Evolutionary conservation across 2,113 vertebrate species (phyloP).

Genomic region (Eulemur rufifrons): DNA sequence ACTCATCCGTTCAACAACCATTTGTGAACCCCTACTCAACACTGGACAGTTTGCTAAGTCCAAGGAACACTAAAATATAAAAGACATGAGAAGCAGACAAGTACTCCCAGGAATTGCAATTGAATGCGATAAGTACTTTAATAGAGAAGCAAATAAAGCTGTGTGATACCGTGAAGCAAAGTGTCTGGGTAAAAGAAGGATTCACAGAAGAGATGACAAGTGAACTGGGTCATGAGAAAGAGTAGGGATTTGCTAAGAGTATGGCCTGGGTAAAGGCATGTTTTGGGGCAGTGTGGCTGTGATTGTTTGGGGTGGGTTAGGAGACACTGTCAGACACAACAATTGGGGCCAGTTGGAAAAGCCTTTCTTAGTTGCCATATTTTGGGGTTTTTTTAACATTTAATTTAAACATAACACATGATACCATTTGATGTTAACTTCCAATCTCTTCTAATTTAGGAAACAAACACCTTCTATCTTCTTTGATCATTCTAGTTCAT

Average conservation of each 20-base stretch:
- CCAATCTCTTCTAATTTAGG: background rate
- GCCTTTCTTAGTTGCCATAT: background rate
- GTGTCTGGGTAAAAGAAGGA: background rate
- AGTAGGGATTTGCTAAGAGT: background rate
- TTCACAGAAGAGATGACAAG: background rate
- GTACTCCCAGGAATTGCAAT: background rate
- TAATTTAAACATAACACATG: background rate
- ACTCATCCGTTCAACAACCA: background rate
- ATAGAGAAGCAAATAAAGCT: background rate
- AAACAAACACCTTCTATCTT: conserved; percentile 8
- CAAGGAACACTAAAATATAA: background rate
- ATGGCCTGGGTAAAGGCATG: background rate
- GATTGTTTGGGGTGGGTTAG: background rate
- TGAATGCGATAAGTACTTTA: background rate
- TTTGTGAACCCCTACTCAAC: background rate
- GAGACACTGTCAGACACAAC: background rate
- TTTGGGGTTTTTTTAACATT: background rate
- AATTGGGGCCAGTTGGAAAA: background rate
- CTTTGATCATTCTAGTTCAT: background rate
- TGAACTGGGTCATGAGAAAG: background rate
- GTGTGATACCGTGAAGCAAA: background rate
- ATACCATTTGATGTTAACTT: background rate
- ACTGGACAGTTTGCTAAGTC: background rate
- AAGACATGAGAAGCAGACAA: background rate
- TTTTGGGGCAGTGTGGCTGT: background rate